Conservation (phyloP, 2,797 vertebrate genomes). For the Nyctalus aviator region DNA sequence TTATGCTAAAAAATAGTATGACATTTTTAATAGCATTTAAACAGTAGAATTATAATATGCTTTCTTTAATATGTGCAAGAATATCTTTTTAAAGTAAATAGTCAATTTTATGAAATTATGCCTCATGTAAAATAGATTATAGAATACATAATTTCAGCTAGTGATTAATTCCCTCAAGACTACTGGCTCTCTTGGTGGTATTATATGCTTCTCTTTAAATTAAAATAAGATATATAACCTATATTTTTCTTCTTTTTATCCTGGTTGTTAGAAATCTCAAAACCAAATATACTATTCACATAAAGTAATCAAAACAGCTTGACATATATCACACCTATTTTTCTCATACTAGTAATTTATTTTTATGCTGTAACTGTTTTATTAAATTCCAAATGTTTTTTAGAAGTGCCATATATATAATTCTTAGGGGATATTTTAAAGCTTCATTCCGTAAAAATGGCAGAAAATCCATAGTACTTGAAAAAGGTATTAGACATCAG, state of each 20-base stretch:
- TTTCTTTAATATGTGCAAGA: background rate
- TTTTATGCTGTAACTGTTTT: background rate
- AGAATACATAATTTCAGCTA: background rate
- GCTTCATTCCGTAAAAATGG: background rate
- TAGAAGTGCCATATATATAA: background rate
- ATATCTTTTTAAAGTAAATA: background rate
- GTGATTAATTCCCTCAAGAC: background rate
- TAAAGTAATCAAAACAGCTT: background rate
- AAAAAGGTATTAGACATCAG: background rate
- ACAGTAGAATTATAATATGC: background rate
- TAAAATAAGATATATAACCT: conserved; percentile 1
- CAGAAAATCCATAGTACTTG: background rate
- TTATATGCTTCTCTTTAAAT: background rate
- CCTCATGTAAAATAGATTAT: background rate
- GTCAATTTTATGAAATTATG: background rate
- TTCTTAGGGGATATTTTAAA: background rate
- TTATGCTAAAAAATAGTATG: background rate
- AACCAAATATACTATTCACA: background rate
- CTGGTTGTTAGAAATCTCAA: conserved; percentile 16
- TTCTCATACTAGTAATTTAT: background rate
- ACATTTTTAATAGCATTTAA: background rate
- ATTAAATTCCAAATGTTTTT: background rate
- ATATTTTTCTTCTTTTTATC: background rate
- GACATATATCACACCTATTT: background rate
- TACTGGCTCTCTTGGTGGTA: background rate